Evolutionary conservation across 2,113 vertebrate species (phyloP).

Genomic region (Drymodes brunneopygia): DNA sequence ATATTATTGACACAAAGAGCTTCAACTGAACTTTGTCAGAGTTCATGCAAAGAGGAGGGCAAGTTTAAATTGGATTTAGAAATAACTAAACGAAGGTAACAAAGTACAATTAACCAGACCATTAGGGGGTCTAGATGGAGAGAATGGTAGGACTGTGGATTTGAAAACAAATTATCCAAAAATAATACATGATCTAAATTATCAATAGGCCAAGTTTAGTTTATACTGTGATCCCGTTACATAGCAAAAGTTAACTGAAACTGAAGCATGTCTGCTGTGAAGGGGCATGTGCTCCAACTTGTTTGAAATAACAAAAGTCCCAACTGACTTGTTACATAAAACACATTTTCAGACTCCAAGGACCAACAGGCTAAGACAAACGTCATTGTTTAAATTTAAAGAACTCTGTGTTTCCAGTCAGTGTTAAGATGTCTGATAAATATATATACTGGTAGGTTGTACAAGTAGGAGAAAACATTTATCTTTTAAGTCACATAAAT

Average conservation of each 20-base stretch:
- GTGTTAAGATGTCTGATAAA: background rate
- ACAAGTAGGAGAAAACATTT: background rate
- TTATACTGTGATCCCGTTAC: background rate
- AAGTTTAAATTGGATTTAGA: slow-evolving; percentile 37
- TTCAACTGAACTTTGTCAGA: background rate
- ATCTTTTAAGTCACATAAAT: background rate
- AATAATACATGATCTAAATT: background rate
- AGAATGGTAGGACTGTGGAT: background rate
- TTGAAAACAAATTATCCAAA: background rate
- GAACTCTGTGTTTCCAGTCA: background rate
- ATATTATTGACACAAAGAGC: background rate
- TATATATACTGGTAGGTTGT: background rate
- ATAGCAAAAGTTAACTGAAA: background rate
- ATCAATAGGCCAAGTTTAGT: background rate
- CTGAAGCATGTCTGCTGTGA: background rate
- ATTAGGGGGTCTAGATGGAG: background rate
- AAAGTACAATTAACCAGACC: background rate
- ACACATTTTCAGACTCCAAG: background rate
- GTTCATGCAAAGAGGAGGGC: background rate
- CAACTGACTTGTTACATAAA: slow-evolving; percentile 5
- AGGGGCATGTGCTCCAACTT: background rate
- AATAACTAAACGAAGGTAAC: background rate
- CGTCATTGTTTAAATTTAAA: background rate
- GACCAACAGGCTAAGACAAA: background rate
- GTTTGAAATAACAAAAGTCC: background rate